Percentiles rank a stretch among this genome's conserved stretches.
Conservation (phyloP, 2,113 vertebrate genomes). For the Xenopus laevis region DNA sequence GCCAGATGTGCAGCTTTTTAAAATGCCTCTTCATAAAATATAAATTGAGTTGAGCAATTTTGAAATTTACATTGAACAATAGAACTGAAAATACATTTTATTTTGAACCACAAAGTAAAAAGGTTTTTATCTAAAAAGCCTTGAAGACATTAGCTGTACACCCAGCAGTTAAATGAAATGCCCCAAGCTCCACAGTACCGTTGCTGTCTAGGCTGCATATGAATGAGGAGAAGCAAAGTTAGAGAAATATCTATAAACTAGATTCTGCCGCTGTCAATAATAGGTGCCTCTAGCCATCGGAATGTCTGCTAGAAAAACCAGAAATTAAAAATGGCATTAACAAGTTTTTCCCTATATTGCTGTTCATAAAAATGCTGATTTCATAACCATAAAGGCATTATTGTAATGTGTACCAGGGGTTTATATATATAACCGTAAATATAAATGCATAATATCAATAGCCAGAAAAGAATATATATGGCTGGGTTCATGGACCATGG, state of each 20-base stretch:
- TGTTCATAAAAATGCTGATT: not conserved
- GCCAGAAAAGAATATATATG: too few relatives aligned
- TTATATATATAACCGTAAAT: too few relatives aligned
- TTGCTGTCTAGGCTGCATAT: conserved; percentile 58
- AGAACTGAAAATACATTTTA: conserved; percentile 7
- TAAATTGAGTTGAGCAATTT: not conserved
- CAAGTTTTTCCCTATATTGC: not conserved
- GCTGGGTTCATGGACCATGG: too few relatives aligned
- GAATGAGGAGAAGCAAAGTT: conserved; percentile 53
- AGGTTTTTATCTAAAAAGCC: conserved; percentile 59
- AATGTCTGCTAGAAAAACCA: conserved; percentile 18
- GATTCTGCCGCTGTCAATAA: conserved; percentile 50
- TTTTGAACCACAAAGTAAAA: conserved; percentile 53
- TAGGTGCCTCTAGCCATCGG: conserved; percentile 40
- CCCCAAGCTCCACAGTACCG: conserved; percentile 60
- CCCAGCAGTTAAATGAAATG: conserved; percentile 65
- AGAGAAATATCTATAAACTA: conserved; percentile 48
- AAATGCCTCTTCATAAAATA: not conserved
- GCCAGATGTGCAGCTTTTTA: not conserved
- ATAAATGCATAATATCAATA: too few relatives aligned
- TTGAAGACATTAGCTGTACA: conserved; percentile 62
- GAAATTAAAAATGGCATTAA: conserved; percentile 1
- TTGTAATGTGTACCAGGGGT: not conserved
- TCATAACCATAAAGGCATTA: not conserved
- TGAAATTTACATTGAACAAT: not conserved